Conservation (phyloP, 2,797 vertebrate genomes). For the Serranus cabrilla region DNA sequence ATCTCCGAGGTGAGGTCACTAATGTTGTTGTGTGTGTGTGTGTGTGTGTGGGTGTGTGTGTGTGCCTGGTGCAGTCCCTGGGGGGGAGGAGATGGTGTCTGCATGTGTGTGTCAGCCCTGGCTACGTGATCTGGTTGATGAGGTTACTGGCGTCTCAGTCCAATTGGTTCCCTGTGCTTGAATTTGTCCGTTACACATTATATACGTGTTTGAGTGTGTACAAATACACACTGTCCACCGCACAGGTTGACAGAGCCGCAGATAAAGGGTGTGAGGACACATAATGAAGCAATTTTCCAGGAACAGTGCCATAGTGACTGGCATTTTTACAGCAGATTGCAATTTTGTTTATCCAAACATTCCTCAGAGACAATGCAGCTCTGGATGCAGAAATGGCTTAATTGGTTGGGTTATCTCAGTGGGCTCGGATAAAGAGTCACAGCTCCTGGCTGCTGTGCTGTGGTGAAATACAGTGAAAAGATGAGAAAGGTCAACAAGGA, state of each 20-base stretch:
- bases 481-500: background rate
- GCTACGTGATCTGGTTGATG: slow-evolving; percentile 54
- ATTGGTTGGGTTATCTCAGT: slow-evolving; percentile 31
- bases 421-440: background rate
- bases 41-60: slow-evolving; percentile 32
- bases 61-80: slow-evolving; percentile 31
- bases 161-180: slow-evolving; percentile 27
- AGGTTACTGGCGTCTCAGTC: slow-evolving; percentile 46
- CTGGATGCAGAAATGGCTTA: slow-evolving; percentile 32
- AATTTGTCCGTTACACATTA: slow-evolving; percentile 10
- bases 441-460: background rate
- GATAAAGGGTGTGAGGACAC: slow-evolving; percentile 38
- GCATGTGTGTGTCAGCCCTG: slow-evolving; percentile 64
- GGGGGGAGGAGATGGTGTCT: slow-evolving; percentile 46
- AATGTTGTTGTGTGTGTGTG: slow-evolving; percentile 44
- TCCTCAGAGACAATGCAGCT: slow-evolving; percentile 35
- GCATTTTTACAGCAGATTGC: slow-evolving; percentile 21
- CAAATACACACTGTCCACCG: slow-evolving; percentile 2
- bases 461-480: slow-evolving; percentile 12
- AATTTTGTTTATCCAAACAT: slow-evolving; percentile 38
- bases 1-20: slow-evolving; percentile 89
- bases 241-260: slow-evolving; percentile 26
- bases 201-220: background rate
- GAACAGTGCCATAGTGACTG: slow-evolving; percentile 1
- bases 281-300: slow-evolving; percentile 55